Base-by-base conservation (phyloP, 2,888 invertebrate genomes). In the Danaus chrysippus region DNA sequence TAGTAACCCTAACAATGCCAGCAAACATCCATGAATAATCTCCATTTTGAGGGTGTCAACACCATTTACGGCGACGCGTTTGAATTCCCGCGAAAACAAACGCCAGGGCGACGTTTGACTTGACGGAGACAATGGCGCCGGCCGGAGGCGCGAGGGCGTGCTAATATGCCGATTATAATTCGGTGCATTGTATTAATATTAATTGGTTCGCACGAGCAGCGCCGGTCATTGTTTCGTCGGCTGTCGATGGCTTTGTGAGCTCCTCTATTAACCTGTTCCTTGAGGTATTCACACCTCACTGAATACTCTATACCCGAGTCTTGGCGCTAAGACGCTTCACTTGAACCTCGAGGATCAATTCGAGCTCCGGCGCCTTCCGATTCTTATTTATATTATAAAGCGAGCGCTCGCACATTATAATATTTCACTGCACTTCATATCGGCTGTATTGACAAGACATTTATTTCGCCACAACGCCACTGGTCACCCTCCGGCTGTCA, bases 11-110 rank as follows among this genome's bases (percentile, higher is more conserved):
- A 77, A 86, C 86, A 86, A 86, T 77, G 82, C 74, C 76, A 79
- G 82, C 85, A 85, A 86, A 86, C 85, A 84, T 85, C 86, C 86
- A 87, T 87, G 87, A 87, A 87, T 87, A 87, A 87, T 87, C 86
- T 86, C 84, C 83, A 85, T 86, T 84, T 84, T 85, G 86, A 83
- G 85, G 86, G 86, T 86, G 87, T 87, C 87, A 87, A 84, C 86
- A 83, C 81, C 87, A 86, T 73, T 73, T 73, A 71, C 72, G 75
- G 73, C 75, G 73, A 68, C 70, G 78, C 78, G 79, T 78, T 79
- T 75, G 77, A 76, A 73, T 80, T 82, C 80, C 79, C 83, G 84
- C 83, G 83, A 84, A 86, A 84, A 84, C 84, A 84, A 83, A 84
- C 81, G 84, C 84, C 86, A 83, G 75, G 75, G 77, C 76, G 81